Evolutionary conservation across 2,888 invertebrate species (phyloP).

Genomic region (Leptinotarsa rubiginosa): DNA sequence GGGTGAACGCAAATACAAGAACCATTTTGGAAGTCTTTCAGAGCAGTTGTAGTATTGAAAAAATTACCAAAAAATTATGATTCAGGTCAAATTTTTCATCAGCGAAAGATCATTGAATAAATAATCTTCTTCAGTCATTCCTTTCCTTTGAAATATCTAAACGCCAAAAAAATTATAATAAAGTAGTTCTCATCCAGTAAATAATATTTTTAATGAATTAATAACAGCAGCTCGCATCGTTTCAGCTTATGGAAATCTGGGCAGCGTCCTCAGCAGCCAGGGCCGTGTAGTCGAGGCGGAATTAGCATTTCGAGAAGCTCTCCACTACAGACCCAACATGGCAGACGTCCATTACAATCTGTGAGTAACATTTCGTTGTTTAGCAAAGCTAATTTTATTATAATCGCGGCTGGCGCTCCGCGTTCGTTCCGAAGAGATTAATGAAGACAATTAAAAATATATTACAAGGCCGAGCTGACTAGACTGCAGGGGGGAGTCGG

Average conservation of each 20-base stretch:
- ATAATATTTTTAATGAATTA: background rate
- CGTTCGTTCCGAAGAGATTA: slow-evolving; percentile 44
- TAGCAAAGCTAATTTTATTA: slow-evolving; percentile 48
- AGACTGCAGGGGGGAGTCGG: slow-evolving; percentile 16
- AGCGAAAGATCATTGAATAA: too few relatives aligned
- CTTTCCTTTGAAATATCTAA: too few relatives aligned
- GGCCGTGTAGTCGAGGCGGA: slow-evolving; percentile 91
- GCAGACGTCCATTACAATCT: slow-evolving; percentile 99
- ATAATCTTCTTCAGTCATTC: too few relatives aligned
- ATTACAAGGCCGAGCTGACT: slow-evolving; percentile 41
- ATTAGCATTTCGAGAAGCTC: slow-evolving; percentile 89
- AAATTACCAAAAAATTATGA: too few relatives aligned
- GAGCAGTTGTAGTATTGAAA: too few relatives aligned
- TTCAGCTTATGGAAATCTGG: slow-evolving; percentile 95
- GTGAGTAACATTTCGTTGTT: slow-evolving; percentile 75
- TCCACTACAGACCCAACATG: slow-evolving; percentile 94
- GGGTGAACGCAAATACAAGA: too few relatives aligned
- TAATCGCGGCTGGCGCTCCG: slow-evolving; percentile 45
- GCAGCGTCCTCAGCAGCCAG: slow-evolving; percentile 92
- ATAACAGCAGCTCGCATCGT: slow-evolving; percentile 47
- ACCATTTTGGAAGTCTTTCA: too few relatives aligned
- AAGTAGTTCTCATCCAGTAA: background rate
- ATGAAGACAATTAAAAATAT: slow-evolving; percentile 55
- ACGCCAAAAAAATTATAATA: background rate
- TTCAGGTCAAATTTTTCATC: too few relatives aligned